phyloP scores from a whole-genome alignment of 2,113 vertebrate genomes.

The Larimichthys polyactis region DNA sequence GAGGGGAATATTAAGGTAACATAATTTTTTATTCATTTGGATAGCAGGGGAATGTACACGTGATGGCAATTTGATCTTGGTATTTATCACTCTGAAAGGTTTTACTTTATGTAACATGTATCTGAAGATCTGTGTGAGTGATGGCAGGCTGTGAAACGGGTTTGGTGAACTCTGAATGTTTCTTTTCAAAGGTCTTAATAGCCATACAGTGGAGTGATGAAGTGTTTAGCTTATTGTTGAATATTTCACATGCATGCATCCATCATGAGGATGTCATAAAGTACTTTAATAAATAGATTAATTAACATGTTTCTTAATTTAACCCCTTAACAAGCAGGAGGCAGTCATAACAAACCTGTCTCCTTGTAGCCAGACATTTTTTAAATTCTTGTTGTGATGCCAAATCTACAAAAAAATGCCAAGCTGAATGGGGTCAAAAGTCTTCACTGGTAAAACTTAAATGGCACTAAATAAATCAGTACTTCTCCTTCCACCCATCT shows the following conservation, averaged over 20 bases:
- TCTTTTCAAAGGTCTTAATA: no score
- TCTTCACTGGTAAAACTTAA: not conserved
- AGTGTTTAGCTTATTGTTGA: not conserved
- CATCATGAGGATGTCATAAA: not conserved
- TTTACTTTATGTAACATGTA: not conserved
- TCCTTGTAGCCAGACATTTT: not conserved
- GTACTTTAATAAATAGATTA: no score
- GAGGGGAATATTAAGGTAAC: slow-evolving; percentile 42
- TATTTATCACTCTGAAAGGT: not conserved
- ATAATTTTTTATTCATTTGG: not conserved
- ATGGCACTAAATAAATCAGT: not conserved
- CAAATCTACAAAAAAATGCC: not conserved
- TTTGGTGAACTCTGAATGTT: no score
- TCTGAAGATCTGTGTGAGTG: not conserved
- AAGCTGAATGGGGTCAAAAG: not conserved
- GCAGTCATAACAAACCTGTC: not conserved
- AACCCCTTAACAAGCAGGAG: no score
- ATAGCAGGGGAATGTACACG: not conserved
- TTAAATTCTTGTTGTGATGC: not conserved
- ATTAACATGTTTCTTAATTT: not conserved
- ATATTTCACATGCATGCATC: not conserved
- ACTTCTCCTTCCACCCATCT: not conserved
- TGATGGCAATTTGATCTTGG: not conserved
- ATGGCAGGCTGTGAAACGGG: not conserved
- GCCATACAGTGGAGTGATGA: not conserved